phyloP scores from a whole-genome alignment of 2,797 vertebrate genomes.

The Synanceia verrucosa region DNA sequence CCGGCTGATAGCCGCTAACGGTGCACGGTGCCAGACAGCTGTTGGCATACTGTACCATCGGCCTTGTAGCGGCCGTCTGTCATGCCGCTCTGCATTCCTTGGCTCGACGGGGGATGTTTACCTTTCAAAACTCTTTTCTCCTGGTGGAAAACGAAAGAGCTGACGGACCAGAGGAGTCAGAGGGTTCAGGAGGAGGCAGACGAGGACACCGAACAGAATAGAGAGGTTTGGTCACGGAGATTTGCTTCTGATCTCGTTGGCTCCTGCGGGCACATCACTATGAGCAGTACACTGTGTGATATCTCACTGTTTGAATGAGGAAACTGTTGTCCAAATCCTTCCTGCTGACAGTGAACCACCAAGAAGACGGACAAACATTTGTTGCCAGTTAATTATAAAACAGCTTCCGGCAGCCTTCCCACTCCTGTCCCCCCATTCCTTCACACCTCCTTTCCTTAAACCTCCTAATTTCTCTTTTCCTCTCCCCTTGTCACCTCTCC shows the following conservation, averaged over 20 bases:
- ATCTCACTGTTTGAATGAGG: neutral
- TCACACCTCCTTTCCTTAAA: no score
- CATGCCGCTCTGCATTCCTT: constrained; percentile 41
- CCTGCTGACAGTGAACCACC: neutral
- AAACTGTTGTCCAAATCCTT: neutral
- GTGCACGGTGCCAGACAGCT: constrained; percentile 33
- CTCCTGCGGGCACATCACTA: neutral
- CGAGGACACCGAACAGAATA: neutral
- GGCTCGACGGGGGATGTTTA: constrained; percentile 56
- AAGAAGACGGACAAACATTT: no score
- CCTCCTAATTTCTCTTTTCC: no score
- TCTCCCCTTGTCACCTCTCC: no score
- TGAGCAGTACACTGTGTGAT: neutral
- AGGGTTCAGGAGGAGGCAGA: constrained; percentile 27
- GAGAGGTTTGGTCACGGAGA: neutral
- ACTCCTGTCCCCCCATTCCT: no score
- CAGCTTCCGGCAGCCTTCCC: no score
- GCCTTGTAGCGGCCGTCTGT: constrained; percentile 35
- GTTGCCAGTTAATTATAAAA: no score
- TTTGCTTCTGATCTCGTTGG: neutral
- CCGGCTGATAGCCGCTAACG: neutral
- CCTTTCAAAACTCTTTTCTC: constrained; percentile 44
- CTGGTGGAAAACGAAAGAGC: constrained; percentile 30
- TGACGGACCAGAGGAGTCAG: constrained; percentile 19
- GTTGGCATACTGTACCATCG: constrained; percentile 41